Percentiles rank a stretch among this genome's conserved stretches.
Evolutionary conservation across 2,113 vertebrate species (phyloP).

Genomic region (Syrmaticus mikado): DNA sequence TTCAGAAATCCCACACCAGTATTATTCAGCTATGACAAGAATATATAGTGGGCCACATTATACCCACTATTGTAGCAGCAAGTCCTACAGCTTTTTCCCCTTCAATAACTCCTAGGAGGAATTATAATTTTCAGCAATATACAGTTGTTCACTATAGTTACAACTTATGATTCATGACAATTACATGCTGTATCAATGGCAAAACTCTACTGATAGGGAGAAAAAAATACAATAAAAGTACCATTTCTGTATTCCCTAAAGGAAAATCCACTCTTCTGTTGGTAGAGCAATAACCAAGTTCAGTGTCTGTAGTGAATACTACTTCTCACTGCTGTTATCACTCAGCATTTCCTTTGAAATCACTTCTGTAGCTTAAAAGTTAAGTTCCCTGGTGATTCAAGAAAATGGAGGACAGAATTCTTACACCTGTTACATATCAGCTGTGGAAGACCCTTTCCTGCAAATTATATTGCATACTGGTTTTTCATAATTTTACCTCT

Average conservation of each 20-base stretch:
- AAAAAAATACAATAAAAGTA: not conserved
- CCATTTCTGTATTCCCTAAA: not conserved
- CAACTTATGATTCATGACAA: not conserved
- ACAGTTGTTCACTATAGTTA: not conserved
- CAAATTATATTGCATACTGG: fast-evolving
- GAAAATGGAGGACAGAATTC: not conserved
- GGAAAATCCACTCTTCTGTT: not conserved
- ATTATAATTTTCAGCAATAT: not conserved
- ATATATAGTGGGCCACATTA: not conserved
- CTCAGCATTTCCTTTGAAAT: not conserved
- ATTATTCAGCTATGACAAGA: not conserved
- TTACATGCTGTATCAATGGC: not conserved
- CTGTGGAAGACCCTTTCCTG: not conserved
- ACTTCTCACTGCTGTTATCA: not conserved
- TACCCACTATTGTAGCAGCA: not conserved
- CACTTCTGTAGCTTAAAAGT: not conserved
- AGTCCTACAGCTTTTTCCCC: not conserved
- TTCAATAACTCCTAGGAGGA: not conserved
- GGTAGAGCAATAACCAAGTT: not conserved
- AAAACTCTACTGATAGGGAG: not conserved
- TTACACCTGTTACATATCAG: not conserved
- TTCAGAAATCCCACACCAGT: not conserved
- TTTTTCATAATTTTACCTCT: not conserved
- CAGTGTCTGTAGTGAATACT: not conserved
- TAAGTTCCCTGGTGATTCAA: not conserved